Percentiles rank a stretch among this genome's conserved stretches.
phyloP scores from a whole-genome alignment of 2,888 invertebrate genomes.

The Prosapia bicincta region DNA sequence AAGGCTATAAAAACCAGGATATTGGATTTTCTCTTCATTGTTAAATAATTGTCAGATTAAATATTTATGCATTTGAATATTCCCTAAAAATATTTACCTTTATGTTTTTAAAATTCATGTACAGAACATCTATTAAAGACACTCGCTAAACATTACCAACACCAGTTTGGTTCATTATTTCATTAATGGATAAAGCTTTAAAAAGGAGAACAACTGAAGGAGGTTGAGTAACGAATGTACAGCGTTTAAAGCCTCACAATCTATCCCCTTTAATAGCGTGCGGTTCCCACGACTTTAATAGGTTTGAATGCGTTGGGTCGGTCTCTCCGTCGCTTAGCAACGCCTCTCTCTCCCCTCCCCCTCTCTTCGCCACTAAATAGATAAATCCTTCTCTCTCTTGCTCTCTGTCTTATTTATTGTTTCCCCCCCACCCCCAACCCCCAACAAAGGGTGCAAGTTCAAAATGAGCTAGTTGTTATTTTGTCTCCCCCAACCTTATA shows the following conservation, averaged over 20 bases:
- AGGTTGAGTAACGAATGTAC: neutral
- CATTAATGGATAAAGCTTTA: neutral
- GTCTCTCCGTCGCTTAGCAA: slow-evolving; percentile 14
- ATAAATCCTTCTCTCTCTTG: slow-evolving; percentile 27
- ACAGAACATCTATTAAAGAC: too few relatives aligned
- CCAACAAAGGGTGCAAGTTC: slow-evolving; percentile 3
- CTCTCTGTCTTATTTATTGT: slow-evolving; percentile 17
- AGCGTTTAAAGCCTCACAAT: neutral
- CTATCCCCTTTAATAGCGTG: slow-evolving; percentile 2
- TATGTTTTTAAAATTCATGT: too few relatives aligned
- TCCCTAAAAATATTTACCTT: too few relatives aligned
- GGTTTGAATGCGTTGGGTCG: slow-evolving; percentile 12
- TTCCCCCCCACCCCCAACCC: slow-evolving; percentile 24
- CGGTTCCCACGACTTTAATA: slow-evolving; percentile 2
- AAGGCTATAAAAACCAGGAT: too few relatives aligned
- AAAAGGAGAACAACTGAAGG: neutral
- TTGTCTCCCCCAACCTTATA: neutral
- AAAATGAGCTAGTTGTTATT: neutral
- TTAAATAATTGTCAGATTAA: too few relatives aligned
- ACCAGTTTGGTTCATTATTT: neutral
- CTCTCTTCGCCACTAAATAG: slow-evolving; percentile 26
- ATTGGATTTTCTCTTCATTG: too few relatives aligned
- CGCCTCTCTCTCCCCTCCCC: slow-evolving; percentile 21
- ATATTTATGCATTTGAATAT: too few relatives aligned
- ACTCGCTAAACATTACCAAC: too few relatives aligned